phyloP scores from a whole-genome alignment of 1,140 invertebrate species.

The Arctopsyche grandis region DNA sequence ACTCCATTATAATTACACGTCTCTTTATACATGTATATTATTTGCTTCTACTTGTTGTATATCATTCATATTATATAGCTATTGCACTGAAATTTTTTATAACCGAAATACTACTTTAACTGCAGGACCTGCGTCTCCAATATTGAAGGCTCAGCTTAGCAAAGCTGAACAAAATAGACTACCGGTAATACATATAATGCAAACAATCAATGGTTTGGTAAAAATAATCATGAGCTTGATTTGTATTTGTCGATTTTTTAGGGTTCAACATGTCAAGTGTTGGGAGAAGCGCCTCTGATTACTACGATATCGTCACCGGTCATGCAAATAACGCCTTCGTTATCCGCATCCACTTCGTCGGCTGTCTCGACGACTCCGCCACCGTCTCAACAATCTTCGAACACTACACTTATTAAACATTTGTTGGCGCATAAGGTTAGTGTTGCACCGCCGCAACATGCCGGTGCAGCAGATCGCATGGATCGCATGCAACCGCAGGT shows the following conservation, averaged over 20 bases:
- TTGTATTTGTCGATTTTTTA: not conserved
- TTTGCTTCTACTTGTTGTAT: no score
- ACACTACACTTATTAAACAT: conserved; percentile 65
- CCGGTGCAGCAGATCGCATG: conserved; percentile 38
- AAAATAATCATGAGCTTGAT: not conserved
- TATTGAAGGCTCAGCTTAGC: conserved; percentile 63
- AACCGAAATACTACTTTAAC: not conserved
- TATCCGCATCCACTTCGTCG: conserved; percentile 50
- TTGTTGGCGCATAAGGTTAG: conserved; percentile 67
- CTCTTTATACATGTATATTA: not conserved
- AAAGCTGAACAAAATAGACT: conserved; percentile 55
- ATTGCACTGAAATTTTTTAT: not conserved
- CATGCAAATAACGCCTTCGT: conserved; percentile 56
- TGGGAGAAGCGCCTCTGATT: not conserved
- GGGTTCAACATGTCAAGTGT: not conserved
- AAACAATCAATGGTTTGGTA: not conserved
- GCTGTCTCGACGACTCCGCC: conserved; percentile 27
- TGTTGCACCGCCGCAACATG: conserved; percentile 55
- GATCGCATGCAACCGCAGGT: conserved; percentile 54
- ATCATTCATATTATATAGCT: no score
- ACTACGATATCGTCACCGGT: conserved; percentile 38
- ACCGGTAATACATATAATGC: conserved; percentile 42
- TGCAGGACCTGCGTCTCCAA: conserved; percentile 63
- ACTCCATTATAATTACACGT: no score
- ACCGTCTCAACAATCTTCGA: conserved; percentile 45